Conservation (phyloP, 2,888 invertebrate genomes). For the Tricholauxania praeusta region DNA sequence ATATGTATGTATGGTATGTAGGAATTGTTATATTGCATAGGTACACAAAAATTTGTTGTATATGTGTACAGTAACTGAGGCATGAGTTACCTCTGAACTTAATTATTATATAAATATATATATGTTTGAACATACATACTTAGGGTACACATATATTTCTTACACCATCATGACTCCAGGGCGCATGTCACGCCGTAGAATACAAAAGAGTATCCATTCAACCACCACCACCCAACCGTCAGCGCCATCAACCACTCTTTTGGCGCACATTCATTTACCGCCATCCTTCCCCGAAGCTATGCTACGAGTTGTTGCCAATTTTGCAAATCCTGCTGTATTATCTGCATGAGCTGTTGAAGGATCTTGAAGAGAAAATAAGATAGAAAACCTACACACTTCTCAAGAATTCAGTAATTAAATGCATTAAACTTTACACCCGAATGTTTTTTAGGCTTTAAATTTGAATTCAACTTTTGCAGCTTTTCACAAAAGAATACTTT, state of each 20-base stretch:
- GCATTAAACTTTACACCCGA: too few species aligned
- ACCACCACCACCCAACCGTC: not conserved
- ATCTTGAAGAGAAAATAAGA: too few species aligned
- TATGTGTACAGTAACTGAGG: conserved; percentile 7
- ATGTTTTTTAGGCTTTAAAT: too few species aligned
- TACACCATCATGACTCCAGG: conserved; percentile 27
- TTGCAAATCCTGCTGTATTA: not conserved
- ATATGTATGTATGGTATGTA: too few species aligned
- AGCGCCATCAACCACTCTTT: not conserved
- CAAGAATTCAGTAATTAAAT: too few species aligned
- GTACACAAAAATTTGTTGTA: not conserved
- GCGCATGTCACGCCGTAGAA: conserved; percentile 30
- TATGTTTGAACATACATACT: conserved; percentile 15
- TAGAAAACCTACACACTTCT: too few species aligned
- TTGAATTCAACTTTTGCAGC: too few species aligned
- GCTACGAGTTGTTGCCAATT: not conserved
- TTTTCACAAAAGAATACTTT: too few species aligned
- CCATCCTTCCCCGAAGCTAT: not conserved
- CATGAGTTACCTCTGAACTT: conserved; percentile 26
- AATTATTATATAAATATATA: conserved; percentile 29
- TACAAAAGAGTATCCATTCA: not conserved
- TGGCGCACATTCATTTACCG: not conserved
- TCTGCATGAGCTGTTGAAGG: too few species aligned
- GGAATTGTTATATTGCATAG: too few species aligned
- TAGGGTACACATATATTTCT: conserved; percentile 24